Conservation (phyloP, 2,113 vertebrate species). For the Sinocyclocheilus anshuiensis region DNA sequence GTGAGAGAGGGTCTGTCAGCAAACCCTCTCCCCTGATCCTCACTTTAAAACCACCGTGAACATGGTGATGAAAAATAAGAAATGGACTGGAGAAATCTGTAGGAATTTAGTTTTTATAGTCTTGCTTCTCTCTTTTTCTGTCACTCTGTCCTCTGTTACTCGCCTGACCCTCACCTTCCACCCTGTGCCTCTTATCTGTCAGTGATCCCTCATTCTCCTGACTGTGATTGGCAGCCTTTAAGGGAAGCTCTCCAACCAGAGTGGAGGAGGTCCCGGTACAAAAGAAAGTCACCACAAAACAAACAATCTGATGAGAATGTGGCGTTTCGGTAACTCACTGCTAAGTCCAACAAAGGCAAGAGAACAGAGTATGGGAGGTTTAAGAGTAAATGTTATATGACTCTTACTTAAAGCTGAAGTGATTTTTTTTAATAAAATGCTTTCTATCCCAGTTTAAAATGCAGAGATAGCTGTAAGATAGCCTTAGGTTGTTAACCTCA, state of each 20-base stretch:
- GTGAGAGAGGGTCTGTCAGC: slow-evolving; percentile 76
- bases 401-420: background rate
- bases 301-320: slow-evolving; percentile 76
- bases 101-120: slow-evolving; percentile 26
- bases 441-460: background rate
- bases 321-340: slow-evolving; percentile 24
- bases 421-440: background rate
- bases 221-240: slow-evolving; percentile 82
- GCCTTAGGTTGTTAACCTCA: background rate
- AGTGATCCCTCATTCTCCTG: slow-evolving; percentile 82
- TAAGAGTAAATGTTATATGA: background rate
- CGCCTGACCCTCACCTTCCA: slow-evolving; percentile 55
- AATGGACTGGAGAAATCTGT: background rate
- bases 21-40: slow-evolving; percentile 28
- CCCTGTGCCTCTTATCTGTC: slow-evolving; percentile 63
- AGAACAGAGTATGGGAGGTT: background rate
- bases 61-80: slow-evolving; percentile 8
- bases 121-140: slow-evolving; percentile 9
- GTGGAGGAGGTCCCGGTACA: slow-evolving; percentile 60
- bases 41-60: slow-evolving; percentile 5
- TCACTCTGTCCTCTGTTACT: slow-evolving; percentile 44
- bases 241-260: slow-evolving; percentile 81
- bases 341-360: slow-evolving; percentile 26
- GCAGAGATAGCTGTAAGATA: background rate
- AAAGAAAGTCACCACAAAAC: slow-evolving; percentile 60